Conservation (phyloP, 2,113 vertebrate species). For the Callipepla squamata region DNA sequence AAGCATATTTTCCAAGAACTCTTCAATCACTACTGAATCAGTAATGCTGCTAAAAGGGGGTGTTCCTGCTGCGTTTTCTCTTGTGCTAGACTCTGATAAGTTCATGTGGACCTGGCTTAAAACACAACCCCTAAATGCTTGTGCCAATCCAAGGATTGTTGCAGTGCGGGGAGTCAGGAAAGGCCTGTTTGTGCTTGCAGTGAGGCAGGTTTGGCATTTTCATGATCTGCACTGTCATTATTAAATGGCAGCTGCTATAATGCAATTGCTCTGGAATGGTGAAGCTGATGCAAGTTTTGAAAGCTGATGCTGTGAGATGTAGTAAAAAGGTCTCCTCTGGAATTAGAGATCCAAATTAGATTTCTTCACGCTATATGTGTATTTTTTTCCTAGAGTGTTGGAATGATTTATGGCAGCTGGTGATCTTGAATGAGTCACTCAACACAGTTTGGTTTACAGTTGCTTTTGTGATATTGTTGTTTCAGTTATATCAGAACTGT, state of each 20-base stretch:
- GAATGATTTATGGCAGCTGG: background rate
- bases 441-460: background rate
- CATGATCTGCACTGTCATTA: rapidly evolving
- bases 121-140: background rate
- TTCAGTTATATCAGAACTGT: background rate
- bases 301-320: background rate
- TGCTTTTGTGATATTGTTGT: background rate
- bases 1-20: background rate
- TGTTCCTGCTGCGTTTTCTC: background rate
- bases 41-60: background rate
- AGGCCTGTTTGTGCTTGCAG: background rate
- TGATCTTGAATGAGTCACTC: background rate
- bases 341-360: background rate
- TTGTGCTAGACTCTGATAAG: background rate
- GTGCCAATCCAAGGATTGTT: background rate
- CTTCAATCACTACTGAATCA: background rate
- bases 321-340: background rate
- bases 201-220: background rate
- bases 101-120: background rate
- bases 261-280: background rate
- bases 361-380: background rate
- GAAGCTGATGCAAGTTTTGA: background rate
- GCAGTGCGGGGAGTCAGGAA: background rate
- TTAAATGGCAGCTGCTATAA: background rate
- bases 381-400: background rate